Conservation (phyloP, 2,797 vertebrate species). For the Pangasius mekongensis region DNA sequence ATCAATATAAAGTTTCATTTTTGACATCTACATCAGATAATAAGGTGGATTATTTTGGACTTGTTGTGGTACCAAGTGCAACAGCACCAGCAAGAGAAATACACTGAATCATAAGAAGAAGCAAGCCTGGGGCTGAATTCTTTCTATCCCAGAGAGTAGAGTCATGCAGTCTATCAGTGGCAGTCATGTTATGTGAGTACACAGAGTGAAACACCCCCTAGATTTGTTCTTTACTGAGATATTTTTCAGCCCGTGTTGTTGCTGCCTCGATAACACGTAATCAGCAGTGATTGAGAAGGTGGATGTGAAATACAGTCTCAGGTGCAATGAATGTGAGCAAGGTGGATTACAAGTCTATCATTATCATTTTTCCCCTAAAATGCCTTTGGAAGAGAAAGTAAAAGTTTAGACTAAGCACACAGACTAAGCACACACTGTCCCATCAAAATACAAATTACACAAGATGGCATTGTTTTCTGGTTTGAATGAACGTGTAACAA, state of each 20-base stretch:
- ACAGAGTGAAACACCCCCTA: neutral
- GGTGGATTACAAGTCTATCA: neutral
- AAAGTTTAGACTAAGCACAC: neutral
- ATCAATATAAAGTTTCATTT: neutral
- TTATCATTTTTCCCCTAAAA: neutral
- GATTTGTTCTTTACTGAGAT: neutral
- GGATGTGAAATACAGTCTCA: neutral
- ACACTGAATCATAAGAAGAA: neutral
- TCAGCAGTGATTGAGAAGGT: neutral
- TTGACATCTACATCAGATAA: neutral
- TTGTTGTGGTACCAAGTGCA: neutral
- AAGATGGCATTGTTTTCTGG: neutral
- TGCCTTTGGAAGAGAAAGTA: neutral
- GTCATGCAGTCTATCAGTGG: neutral
- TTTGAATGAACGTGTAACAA: neutral
- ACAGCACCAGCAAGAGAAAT: too few species aligned
- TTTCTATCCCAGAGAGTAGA: neutral
- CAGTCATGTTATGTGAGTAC: neutral
- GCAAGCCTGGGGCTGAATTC: neutral
- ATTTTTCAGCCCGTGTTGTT: neutral
- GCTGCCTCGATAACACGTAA: neutral
- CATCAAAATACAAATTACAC: neutral
- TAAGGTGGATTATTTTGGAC: neutral
- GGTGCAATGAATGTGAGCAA: neutral
- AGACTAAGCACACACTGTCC: neutral